Conservation (phyloP, 37 sponge, comb jelly and placozoan species). For the Oopsacas minuta region DNA sequence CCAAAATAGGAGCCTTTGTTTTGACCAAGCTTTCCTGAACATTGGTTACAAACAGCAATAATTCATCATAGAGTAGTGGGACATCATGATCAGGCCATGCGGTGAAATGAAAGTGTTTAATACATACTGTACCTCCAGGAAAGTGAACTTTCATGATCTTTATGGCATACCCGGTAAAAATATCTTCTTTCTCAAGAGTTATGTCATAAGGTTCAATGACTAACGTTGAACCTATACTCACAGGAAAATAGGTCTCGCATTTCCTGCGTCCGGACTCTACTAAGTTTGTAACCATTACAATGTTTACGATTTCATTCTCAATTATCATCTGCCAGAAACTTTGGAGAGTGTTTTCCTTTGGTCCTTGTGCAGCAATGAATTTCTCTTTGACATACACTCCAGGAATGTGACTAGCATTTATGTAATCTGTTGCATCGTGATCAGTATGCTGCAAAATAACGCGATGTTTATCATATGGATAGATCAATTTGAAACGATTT, state of each 20-base stretch:
- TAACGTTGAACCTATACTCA: neutral
- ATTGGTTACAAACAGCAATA: neutral
- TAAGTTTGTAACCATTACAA: slow-evolving; percentile 46
- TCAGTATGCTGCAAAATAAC: neutral
- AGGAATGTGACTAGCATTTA: neutral
- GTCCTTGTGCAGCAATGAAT: slow-evolving; percentile 49
- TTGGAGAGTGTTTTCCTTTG: slow-evolving; percentile 39
- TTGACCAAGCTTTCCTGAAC: neutral
- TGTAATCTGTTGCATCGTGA: neutral
- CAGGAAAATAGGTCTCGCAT: neutral
- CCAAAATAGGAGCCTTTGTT: neutral
- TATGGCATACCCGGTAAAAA: neutral
- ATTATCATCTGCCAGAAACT: slow-evolving; percentile 75
- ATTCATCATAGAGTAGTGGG: neutral
- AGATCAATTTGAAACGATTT: neutral
- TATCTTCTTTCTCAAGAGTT: neutral
- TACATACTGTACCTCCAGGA: neutral
- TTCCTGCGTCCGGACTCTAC: neutral
- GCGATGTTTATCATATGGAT: neutral
- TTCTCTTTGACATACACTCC: neutral
- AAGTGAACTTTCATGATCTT: neutral
- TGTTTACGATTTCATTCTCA: slow-evolving; percentile 35
- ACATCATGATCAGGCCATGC: neutral
- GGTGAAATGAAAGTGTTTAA: neutral
- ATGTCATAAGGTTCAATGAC: neutral